Evolutionary conservation across 2,113 vertebrate species (phyloP), one percentile per base, ranked within the genome.

Genomic region (Apistogramma diplotaenia): DNA sequence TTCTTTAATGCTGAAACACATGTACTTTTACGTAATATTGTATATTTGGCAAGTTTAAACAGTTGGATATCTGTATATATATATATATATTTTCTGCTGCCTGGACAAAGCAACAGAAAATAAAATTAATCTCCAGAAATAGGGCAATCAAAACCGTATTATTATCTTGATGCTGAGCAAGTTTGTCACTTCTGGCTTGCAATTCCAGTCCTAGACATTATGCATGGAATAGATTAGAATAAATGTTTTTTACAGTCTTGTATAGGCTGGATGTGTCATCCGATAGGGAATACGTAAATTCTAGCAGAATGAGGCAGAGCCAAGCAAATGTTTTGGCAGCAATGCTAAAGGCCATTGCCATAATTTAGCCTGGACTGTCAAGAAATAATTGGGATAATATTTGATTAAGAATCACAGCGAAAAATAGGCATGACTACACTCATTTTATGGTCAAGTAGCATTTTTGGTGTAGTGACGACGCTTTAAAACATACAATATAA

Each of bases 221-320:
- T 76, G 72, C 84, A 74, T 85, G 86, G 83, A 78, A 76, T 78
- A 70, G 74, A 84, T 88, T 74, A 77, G 71, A 81, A 67, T 82
- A 74, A 85, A 88, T 40, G 62, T 62, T 60, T 58, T 31, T 78
- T 80, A 74, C 6, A 35, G 57, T 40, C 72, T 78, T 81, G 71
- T 74, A 46, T 79, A 86, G 57, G 81, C 72, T 81, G 74, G 16
- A 78, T 76, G 54, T 89, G 84, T 90, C 82, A 90, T 85, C 51
- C 40, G 84, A 91, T 86, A 57, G 73, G 73, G 25, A 13, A 21
- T 78, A 83, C 27, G 78, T 84, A 82, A 87, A 46, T 27, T 21
- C 59, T 91, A 76, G 74, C 82, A 53, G 67, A 11, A 13, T 27
- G 21, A 67, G 55, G 70, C 81, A 56, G 55, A 76, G 46, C 35